Conservation (phyloP, 2,797 vertebrate species). For the Xenopus petersii region DNA sequence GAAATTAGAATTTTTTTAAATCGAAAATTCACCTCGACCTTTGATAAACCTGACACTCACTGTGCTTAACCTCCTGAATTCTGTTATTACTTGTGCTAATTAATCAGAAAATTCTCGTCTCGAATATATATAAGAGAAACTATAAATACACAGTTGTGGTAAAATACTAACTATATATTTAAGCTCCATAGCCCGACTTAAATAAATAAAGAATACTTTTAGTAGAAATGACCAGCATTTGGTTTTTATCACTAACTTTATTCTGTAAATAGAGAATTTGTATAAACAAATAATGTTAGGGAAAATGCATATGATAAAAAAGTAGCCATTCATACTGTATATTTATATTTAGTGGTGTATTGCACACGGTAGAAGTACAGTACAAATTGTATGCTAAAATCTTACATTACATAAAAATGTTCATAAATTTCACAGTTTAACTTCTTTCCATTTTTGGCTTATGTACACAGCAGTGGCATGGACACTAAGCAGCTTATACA, state of each 20-base stretch:
- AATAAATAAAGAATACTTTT: no score
- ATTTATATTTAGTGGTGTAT: conserved; percentile 37
- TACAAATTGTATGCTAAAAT: conserved; percentile 41
- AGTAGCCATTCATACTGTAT: conserved; percentile 11
- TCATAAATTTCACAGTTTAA: conserved; percentile 52
- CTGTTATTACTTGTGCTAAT: no score
- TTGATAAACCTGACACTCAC: no score
- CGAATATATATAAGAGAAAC: no score
- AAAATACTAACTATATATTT: no score
- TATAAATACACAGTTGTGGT: no score
- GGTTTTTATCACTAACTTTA: conserved; percentile 7
- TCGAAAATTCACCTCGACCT: no score
- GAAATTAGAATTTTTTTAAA: no score
- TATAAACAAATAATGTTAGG: conserved; percentile 43
- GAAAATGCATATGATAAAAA: conserved; percentile 26
- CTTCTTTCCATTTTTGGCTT: conserved; percentile 25
- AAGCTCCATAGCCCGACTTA: no score
- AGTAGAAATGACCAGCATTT: no score
- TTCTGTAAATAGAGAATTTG: conserved; percentile 39
- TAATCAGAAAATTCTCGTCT: no score
- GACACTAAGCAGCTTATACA: conserved; percentile 10
- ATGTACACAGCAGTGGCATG: conserved; percentile 37
- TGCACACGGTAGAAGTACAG: conserved; percentile 38
- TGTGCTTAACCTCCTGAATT: no score
- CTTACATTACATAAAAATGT: conserved; percentile 32